These are phyloP conservation scores for Andrena fulva DNA, from an alignment of 2,888 invertebrate species.

Conservation along the genomic window DNA sequence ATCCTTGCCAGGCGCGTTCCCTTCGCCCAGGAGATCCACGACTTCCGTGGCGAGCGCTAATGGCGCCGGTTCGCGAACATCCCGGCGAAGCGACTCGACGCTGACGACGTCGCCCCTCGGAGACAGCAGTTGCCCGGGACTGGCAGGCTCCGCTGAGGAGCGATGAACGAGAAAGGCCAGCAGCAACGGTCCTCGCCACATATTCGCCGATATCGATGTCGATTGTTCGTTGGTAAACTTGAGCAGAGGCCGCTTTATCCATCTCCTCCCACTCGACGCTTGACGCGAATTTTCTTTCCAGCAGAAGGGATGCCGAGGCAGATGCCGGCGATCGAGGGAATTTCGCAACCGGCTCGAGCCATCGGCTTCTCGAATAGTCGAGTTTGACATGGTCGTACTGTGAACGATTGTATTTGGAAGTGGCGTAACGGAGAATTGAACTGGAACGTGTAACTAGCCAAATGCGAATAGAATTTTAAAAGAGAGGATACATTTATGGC, in stretches of 20 bases:
- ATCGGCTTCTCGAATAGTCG: neutral
- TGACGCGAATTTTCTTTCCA: slow-evolving; percentile 47
- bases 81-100: slow-evolving; percentile 70
- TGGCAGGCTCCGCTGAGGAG: slow-evolving; percentile 59
- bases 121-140: slow-evolving; percentile 58
- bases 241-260: slow-evolving; percentile 62
- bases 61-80: slow-evolving; percentile 70
- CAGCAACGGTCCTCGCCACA: slow-evolving; percentile 57
- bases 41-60: slow-evolving; percentile 62
- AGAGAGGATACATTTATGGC: too few relatives aligned
- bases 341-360: slow-evolving; percentile 48
- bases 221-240: slow-evolving; percentile 54
- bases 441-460: neutral
- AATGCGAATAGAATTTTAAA: too few relatives aligned
- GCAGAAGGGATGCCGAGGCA: slow-evolving; percentile 51
- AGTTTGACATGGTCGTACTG: neutral
- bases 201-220: slow-evolving; percentile 51
- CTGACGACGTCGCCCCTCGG: slow-evolving; percentile 59
- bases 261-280: slow-evolving; percentile 59
- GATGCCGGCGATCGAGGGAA: slow-evolving; percentile 31
- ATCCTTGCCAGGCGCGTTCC: slow-evolving; percentile 70
- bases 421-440: neutral
- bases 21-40: slow-evolving; percentile 73
- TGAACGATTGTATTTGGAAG: neutral
- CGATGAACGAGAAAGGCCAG: slow-evolving; percentile 54